These are phyloP conservation scores for Holacanthella duospinosa DNA, from an alignment of 2,888 invertebrate genomes.

Conservation along the genomic window DNA sequence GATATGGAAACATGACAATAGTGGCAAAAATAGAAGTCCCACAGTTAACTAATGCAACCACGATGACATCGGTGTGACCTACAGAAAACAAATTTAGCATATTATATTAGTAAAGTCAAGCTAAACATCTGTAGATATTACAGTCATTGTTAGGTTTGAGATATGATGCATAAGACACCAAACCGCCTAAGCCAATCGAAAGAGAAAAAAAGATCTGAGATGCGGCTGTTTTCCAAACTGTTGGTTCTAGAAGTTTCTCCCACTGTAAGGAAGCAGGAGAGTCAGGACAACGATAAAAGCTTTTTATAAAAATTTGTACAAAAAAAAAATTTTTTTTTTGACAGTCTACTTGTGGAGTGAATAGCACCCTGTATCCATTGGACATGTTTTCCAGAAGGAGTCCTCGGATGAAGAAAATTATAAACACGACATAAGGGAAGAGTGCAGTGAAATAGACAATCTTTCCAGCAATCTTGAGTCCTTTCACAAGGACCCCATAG, in stretches of 20 bases:
- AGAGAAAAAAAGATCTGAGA: constrained; percentile 26
- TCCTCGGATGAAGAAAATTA: constrained; percentile 54
- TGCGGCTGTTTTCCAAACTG: constrained; percentile 20
- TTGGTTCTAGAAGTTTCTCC: neutral
- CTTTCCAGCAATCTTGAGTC: constrained; percentile 15
- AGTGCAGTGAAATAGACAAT: constrained; percentile 85
- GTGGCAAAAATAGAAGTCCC: constrained; percentile 20
- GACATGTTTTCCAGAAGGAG: constrained; percentile 12
- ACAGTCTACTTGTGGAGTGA: constrained; percentile 17
- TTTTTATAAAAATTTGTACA: neutral
- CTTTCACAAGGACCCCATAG: constrained; percentile 14
- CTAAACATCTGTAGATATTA: neutral
- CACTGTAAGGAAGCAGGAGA: constrained; percentile 3
- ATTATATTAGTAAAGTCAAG: neutral
- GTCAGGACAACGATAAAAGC: neutral
- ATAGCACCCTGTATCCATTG: constrained; percentile 13
- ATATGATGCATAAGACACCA: constrained; percentile 21
- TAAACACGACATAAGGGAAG: constrained; percentile 80
- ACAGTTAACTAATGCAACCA: constrained; percentile 18
- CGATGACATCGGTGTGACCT: constrained; percentile 14
- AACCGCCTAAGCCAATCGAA: constrained; percentile 16
- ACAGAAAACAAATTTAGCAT: neutral
- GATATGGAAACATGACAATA: constrained; percentile 18
- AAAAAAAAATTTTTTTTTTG: neutral
- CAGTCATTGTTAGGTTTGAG: constrained; percentile 17